Evolutionary conservation across 1,140 invertebrate species (phyloP).

Genomic region (Plectrocnemia conspersa): DNA sequence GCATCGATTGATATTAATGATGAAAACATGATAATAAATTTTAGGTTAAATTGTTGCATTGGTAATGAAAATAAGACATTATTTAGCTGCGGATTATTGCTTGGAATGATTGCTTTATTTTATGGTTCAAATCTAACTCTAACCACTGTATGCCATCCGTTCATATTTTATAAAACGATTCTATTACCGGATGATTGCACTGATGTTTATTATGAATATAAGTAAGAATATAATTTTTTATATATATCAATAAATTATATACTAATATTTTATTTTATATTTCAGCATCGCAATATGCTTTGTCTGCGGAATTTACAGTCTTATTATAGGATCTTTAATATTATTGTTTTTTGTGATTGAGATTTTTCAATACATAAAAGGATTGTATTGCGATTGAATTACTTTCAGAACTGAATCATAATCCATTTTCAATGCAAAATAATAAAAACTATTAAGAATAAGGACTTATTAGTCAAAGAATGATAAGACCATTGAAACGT

Average conservation of each 20-base stretch:
- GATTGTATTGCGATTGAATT: no score
- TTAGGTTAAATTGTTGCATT: slow-evolving; percentile 69
- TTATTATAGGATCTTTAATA: slow-evolving; percentile 20
- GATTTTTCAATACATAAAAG: no score
- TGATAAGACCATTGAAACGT: no score
- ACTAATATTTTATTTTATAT: slow-evolving; percentile 17
- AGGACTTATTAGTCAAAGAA: no score
- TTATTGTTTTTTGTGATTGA: slow-evolving; percentile 26
- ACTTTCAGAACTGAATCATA: no score
- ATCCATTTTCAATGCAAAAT: no score
- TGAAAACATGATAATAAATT: no score
- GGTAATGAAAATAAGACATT: slow-evolving; percentile 59
- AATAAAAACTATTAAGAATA: no score
- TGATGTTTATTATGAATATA: slow-evolving; percentile 63
- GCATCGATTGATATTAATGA: no score
- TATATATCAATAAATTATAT: slow-evolving; percentile 2
- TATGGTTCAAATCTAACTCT: slow-evolving; percentile 66
- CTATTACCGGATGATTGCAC: slow-evolving; percentile 67
- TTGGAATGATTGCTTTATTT: slow-evolving; percentile 56
- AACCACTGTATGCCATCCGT: slow-evolving; percentile 67
- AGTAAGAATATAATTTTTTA: slow-evolving; percentile 48
- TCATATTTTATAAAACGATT: slow-evolving; percentile 56
- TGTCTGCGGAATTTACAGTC: slow-evolving; percentile 30
- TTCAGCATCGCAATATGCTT: slow-evolving; percentile 29
- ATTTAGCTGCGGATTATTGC: slow-evolving; percentile 57